Conservation (phyloP, 2,888 invertebrate species). For the Hypsopygia costalis region DNA sequence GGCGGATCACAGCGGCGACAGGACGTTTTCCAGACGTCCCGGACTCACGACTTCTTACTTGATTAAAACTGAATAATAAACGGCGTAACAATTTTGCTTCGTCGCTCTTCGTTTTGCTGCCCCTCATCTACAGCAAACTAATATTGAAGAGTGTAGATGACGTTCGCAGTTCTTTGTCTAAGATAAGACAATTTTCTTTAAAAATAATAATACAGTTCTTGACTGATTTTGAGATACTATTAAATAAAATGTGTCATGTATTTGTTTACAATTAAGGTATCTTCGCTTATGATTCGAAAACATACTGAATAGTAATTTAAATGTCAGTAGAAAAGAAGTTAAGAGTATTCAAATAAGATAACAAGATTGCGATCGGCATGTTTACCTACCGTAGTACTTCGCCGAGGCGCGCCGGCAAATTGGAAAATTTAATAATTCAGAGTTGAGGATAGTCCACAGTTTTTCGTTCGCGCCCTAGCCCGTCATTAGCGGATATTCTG, state of each 20-base stretch:
- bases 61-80: constrained; percentile 78
- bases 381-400: constrained; percentile 4
- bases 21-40: constrained; percentile 55
- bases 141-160: constrained; percentile 56
- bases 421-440: constrained; percentile 41
- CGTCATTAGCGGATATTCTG: constrained; percentile 37
- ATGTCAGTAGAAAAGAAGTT: too few species aligned
- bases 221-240: too few species aligned
- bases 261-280: too few species aligned
- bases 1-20: constrained; percentile 41
- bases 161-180: too few species aligned
- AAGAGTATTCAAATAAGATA: constrained; percentile 8
- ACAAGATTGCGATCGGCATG: constrained; percentile 4
- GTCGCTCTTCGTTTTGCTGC: constrained; percentile 38
- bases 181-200: too few species aligned
- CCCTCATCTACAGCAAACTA: constrained; percentile 48
- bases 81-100: constrained; percentile 66
- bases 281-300: too few species aligned
- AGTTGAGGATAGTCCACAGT: constrained; percentile 21
- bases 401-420: constrained; percentile 23
- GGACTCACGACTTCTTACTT: constrained; percentile 53
- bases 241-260: too few species aligned
- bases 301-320: too few species aligned
- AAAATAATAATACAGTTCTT: too few species aligned
- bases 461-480: constrained; percentile 26